phyloP scores from a whole-genome alignment of 2,888 invertebrate species.

The Platycnemis pennipes region DNA sequence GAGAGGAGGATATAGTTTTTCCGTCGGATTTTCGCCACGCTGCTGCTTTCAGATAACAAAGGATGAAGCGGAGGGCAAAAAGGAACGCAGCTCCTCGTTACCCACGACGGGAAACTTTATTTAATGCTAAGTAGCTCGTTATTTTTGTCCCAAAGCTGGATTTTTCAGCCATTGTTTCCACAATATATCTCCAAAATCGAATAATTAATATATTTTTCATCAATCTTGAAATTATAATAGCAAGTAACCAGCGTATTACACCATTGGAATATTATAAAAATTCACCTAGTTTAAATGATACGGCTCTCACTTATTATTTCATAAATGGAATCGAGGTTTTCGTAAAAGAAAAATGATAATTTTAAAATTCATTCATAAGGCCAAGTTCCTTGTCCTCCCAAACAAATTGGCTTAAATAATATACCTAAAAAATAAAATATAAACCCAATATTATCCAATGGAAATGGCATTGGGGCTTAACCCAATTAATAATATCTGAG shows the following conservation, averaged over 20 bases:
- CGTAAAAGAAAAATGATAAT: too few relatives aligned
- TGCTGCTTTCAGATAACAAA: conserved; percentile 9
- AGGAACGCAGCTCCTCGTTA: background rate
- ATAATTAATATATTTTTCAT: background rate
- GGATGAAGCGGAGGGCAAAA: background rate
- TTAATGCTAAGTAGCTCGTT: background rate
- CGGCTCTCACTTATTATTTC: background rate
- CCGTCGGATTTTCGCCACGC: conserved; percentile 45
- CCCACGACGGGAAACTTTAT: background rate
- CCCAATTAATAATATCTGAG: too few relatives aligned
- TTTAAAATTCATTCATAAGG: too few relatives aligned
- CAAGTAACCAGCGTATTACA: background rate
- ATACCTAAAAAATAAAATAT: too few relatives aligned
- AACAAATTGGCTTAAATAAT: too few relatives aligned
- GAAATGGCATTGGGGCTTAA: too few relatives aligned
- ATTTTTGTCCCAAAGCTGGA: background rate
- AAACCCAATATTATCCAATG: too few relatives aligned
- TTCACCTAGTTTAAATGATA: too few relatives aligned
- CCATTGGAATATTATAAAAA: background rate
- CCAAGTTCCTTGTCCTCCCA: too few relatives aligned
- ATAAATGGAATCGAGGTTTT: background rate
- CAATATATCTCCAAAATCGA: background rate
- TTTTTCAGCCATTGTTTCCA: background rate
- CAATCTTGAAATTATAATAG: background rate
- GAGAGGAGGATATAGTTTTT: conserved; percentile 23